These are phyloP conservation scores for Cyaniris semiargus DNA, from an alignment of 2,888 invertebrate species.

Conservation along the genomic window DNA sequence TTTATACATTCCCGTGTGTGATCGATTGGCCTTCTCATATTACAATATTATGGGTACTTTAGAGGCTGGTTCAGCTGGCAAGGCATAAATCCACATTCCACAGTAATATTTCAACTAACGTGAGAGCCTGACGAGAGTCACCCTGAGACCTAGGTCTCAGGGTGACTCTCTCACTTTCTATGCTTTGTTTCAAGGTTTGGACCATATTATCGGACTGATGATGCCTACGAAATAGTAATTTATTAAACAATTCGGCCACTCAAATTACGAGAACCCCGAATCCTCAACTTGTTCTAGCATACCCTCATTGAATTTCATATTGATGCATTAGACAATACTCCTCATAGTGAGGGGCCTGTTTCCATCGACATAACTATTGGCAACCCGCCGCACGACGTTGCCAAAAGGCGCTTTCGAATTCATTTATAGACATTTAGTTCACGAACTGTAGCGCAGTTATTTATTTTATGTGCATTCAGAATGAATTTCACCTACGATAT, in stretches of 20 bases:
- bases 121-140: too few relatives aligned
- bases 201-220: not conserved
- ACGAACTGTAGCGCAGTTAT: slow-evolving; percentile 19
- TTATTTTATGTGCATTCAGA: slow-evolving; percentile 21
- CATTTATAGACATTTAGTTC: slow-evolving; percentile 28
- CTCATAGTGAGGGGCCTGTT: slow-evolving; percentile 14
- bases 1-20: too few relatives aligned
- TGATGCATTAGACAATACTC: slow-evolving; percentile 30
- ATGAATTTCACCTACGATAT: slow-evolving; percentile 23
- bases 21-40: too few relatives aligned
- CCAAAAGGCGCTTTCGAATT: slow-evolving; percentile 30
- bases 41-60: too few relatives aligned
- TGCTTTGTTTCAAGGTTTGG: too few relatives aligned
- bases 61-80: too few relatives aligned
- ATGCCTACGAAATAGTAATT: slow-evolving; percentile 2
- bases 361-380: slow-evolving; percentile 25
- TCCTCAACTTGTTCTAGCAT: slow-evolving; percentile 17
- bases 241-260: slow-evolving; percentile 1
- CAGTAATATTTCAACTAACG: too few relatives aligned
- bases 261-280: slow-evolving; percentile 10
- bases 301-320: slow-evolving; percentile 28
- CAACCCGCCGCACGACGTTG: slow-evolving; percentile 11
- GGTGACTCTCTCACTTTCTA: too few relatives aligned
- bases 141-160: too few relatives aligned
- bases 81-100: too few relatives aligned